Evolutionary conservation across 2,113 vertebrate species (phyloP), one percentile per base, ranked within the genome.

Genomic region (Copsychus sechellarum): DNA sequence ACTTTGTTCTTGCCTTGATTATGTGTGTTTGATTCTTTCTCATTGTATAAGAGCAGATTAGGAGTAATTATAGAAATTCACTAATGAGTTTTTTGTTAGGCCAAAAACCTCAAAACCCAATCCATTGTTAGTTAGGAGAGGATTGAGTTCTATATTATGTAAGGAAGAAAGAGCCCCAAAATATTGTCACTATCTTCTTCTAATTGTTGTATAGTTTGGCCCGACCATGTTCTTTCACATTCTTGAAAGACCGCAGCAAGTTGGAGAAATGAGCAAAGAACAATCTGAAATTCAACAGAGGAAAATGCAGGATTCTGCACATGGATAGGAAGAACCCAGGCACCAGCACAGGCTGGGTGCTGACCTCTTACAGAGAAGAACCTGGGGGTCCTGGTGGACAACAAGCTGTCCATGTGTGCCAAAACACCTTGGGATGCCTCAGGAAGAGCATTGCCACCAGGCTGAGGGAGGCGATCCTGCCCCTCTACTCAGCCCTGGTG

Each of bases 71-170:
- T 36, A 47, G 3, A 34, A 81, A 53, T 62, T 58, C 2, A 7
- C 3, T 47, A 14, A 6, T 9, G 4, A 45, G 21, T 45, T 45
- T 45, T n/a, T 86, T 42, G 29, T 7, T 16, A 67, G 14, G 29
- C 31, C 81, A 64, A 34, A 2, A 2, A 8, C 0, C 2, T 6
- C 22, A 8, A 80, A 72, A 26, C 5, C 8, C 3, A 88, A 40
- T 1, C 5, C 6, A n/a, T 2, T 5, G 43, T 34, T 34, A 60
- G 0, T 31, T 58, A 56, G 7, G 19, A 54, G 4, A 86, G 1
- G 5, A n/a, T 4, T 80, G 23, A 54, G 4, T 5, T 54, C 7
- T 72, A 2, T n/a, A 6, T 20, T 47, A 26, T 3, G 2, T 42
- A 42, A 69, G 5, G 9, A 66, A 8, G 11, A 56, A 58, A n/a